phyloP scores from a whole-genome alignment of 2,113 vertebrate genomes.

The Dromas ardeola region DNA sequence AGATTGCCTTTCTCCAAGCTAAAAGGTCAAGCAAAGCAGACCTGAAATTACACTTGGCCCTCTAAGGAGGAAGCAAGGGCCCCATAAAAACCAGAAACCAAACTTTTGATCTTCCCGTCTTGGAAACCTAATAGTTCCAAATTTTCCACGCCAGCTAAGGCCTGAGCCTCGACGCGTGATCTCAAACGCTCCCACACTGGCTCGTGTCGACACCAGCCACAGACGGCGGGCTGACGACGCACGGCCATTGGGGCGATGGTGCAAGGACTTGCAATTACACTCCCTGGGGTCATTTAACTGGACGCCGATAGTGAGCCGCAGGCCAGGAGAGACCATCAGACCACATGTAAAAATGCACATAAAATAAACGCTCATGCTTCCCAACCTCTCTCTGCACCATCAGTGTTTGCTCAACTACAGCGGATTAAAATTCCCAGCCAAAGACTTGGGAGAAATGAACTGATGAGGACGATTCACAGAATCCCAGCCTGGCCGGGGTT shows the following conservation, averaged over 20 bases:
- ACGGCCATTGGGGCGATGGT: not conserved
- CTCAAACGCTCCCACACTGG: not conserved
- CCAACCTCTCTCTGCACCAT: not conserved
- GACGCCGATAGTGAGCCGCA: not conserved
- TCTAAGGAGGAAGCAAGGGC: not conserved
- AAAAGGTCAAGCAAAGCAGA: conserved; percentile 61
- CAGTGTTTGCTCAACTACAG: not conserved
- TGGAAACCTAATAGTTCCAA: not conserved
- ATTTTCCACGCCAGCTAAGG: not conserved
- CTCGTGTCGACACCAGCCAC: not conserved
- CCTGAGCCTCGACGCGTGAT: not conserved
- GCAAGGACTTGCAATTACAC: not conserved
- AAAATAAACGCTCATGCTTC: not conserved
- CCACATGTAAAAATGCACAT: not conserved
- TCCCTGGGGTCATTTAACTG: not conserved
- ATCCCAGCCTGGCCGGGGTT: too few species aligned
- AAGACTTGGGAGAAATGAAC: not conserved
- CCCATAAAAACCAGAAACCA: not conserved
- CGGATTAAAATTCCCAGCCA: rapidly evolving
- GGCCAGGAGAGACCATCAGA: not conserved
- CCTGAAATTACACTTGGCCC: not conserved
- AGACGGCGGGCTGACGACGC: not conserved
- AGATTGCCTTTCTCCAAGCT: conserved; percentile 52
- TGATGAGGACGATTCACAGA: not conserved
- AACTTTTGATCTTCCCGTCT: conserved; percentile 3